Evolutionary conservation across 2,113 vertebrate genomes (phyloP).

Genomic region (Trichechus manatus): DNA sequence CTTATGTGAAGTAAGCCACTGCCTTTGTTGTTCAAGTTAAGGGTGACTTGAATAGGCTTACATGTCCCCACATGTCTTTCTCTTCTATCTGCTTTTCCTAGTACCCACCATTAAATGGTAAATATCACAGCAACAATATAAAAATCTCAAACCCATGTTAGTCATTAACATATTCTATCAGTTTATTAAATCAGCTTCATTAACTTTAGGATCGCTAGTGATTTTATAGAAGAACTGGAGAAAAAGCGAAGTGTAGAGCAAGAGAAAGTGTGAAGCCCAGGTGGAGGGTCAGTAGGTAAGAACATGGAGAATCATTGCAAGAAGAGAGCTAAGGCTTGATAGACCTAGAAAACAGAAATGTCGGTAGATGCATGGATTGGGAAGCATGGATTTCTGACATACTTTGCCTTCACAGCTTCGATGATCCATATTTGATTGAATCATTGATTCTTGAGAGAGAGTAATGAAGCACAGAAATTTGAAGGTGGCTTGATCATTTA

Average conservation of each 20-base stretch:
- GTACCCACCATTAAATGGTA: neutral
- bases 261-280: neutral
- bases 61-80: neutral
- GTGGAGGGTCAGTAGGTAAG: neutral
- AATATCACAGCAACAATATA: neutral
- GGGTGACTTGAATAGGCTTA: neutral
- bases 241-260: neutral
- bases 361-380: rapidly evolving
- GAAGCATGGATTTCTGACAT: neutral
- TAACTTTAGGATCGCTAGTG: neutral
- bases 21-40: neutral
- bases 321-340: rapidly evolving
- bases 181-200: neutral
- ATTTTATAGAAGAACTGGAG: neutral
- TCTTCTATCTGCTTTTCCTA: neutral
- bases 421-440: neutral
- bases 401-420: neutral
- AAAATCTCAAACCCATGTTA: neutral
- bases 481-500: slow-evolving; percentile 54
- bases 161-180: neutral
- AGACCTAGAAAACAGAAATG: neutral
- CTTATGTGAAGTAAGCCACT: neutral
- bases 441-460: slow-evolving; percentile 8
- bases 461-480: slow-evolving; percentile 37
- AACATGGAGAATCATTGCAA: neutral